Evolutionary conservation across 2,113 vertebrate genomes (phyloP).

Genomic region (Gallinago undulata): DNA sequence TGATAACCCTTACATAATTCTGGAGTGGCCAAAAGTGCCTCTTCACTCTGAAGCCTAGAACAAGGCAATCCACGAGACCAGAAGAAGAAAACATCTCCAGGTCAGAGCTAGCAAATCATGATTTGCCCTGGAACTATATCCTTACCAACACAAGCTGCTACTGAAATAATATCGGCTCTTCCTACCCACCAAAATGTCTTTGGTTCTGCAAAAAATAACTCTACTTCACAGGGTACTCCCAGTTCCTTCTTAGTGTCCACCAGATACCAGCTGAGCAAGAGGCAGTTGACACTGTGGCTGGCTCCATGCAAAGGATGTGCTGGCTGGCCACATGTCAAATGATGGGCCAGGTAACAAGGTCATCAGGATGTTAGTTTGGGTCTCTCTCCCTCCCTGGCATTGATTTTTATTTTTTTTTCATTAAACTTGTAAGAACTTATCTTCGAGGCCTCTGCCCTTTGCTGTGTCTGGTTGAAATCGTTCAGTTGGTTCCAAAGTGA

Average conservation of each 20-base stretch:
- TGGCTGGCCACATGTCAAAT: not conserved
- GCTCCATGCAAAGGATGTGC: not conserved
- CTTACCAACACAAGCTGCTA: not conserved
- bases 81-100: not conserved
- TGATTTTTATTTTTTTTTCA: not conserved
- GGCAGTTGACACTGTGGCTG: not conserved
- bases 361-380: not conserved
- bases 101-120: not conserved
- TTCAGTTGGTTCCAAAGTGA: not conserved
- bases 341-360: not conserved
- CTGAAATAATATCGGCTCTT: not conserved
- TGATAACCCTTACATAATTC: not conserved
- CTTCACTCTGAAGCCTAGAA: not conserved
- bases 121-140: not conserved
- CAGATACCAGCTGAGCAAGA: not conserved
- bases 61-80: not conserved
- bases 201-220: not conserved
- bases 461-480: not conserved
- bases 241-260: not conserved
- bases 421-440: not conserved
- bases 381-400: not conserved
- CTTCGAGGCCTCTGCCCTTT: not conserved
- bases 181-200: not conserved
- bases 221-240: not conserved
- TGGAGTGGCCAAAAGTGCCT: not conserved